Conservation (phyloP, 1,140 invertebrate species). For the Ladona fulva region DNA sequence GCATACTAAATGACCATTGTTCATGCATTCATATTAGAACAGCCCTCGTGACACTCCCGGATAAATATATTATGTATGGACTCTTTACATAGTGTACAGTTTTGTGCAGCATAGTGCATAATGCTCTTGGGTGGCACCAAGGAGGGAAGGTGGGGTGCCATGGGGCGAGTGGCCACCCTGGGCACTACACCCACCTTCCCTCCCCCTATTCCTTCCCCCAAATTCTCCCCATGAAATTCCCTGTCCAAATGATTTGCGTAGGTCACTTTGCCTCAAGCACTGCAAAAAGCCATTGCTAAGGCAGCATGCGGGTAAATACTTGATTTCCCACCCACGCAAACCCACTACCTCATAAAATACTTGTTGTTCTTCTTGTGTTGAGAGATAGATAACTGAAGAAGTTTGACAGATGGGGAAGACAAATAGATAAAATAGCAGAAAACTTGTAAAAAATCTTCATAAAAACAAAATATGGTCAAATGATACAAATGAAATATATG, state of each 20-base stretch:
- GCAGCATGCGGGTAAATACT: background rate
- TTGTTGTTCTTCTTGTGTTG: slow-evolving; percentile 9
- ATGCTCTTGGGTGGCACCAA: background rate
- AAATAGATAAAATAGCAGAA: background rate
- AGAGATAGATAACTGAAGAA: background rate
- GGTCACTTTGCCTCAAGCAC: background rate
- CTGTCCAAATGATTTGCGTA: background rate
- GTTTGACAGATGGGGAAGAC: slow-evolving; percentile 2
- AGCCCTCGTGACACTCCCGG: background rate
- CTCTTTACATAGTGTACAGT: slow-evolving; percentile 3
- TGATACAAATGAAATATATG: slow-evolving; percentile 1
- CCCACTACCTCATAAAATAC: slow-evolving; percentile 7
- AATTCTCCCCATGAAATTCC: background rate
- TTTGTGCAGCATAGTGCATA: background rate
- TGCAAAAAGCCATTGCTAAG: background rate
- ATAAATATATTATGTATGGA: slow-evolving; percentile 8
- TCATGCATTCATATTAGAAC: background rate
- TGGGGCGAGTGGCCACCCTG: background rate
- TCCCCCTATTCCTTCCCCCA: background rate
- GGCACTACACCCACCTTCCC: background rate
- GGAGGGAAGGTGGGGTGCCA: background rate
- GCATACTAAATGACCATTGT: background rate
- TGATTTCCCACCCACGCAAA: slow-evolving; percentile 3
- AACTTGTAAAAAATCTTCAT: background rate
- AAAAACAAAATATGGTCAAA: background rate